Base-by-base conservation (phyloP, 2,113 vertebrate genomes). In the Ondatra zibethicus region DNA sequence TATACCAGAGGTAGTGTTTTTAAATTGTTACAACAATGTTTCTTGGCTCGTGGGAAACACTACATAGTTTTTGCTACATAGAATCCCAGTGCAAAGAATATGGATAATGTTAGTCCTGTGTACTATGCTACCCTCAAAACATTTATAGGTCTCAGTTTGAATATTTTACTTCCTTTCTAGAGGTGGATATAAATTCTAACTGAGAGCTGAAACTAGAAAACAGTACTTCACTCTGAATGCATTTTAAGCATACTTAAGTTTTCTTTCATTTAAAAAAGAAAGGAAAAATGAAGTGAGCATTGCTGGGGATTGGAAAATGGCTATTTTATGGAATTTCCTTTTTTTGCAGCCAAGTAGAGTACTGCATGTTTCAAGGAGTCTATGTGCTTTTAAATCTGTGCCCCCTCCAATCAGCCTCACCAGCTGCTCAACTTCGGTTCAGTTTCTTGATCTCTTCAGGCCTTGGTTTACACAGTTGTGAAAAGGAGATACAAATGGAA, bases 401-500 rank as follows among this genome's bases (percentile, higher is more conserved):
- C 25, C 93, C 50, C 9, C 45, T 73, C 52, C 11, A n/a, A 3
- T 17, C 36, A 2, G 16, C 66, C 33, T 39, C 11, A 82, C 6
- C 31, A 75, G 36, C 27, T 58, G 27, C 14, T 66, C 66, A 81
- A 23, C 0, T 66, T 89, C 8, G 2, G 39, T 47, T 2, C 55
- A 47, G 9, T 45, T 84, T 86, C n/a, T 72, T 78, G 23, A 73
- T 65, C 9, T 63, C 68, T 86, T 87, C 17, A 63, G 12, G 17
- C 29, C 7, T 86, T 33, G 19, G 31, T 52, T 78, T 89, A 78
- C 45, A 25, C 7, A 82, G 39, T 50, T 55, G 7, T 85, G 66
- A 75, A 95, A 95, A 68, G 31, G 31, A 55, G n/a, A 25, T 55
- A 7, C 76, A 90, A 91, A 55, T 61, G 33, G 36, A 85, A 94